Conservation (phyloP, 1,140 invertebrate species). For the Drosophila willistoni region DNA sequence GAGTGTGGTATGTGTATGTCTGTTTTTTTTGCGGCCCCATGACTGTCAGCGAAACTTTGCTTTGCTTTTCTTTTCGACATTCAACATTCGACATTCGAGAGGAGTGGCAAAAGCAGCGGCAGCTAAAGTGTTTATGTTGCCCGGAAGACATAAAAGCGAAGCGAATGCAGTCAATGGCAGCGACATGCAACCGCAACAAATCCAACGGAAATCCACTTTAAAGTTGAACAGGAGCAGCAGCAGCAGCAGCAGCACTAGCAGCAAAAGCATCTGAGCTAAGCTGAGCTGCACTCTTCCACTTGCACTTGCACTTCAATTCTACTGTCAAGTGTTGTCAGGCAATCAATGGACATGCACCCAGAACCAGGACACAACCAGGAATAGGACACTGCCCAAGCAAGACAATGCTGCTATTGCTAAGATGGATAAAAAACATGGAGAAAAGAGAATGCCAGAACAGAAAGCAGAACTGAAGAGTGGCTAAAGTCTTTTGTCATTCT, state of each 20-base stretch:
- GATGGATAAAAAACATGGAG: background rate
- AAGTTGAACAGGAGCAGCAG: conserved; percentile 55
- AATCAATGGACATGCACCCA: conserved; percentile 70
- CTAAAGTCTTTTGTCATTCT: conserved; percentile 14
- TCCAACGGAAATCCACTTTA: conserved; percentile 80
- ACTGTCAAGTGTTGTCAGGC: conserved; percentile 73
- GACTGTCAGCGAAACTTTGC: conserved; percentile 73
- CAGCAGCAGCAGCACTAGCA: conserved; percentile 23
- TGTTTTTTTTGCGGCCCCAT: conserved; percentile 49
- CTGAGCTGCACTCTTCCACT: conserved; percentile 26
- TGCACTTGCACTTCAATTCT: conserved; percentile 71
- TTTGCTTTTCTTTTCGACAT: conserved; percentile 35
- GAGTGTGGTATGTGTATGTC: conserved; percentile 46
- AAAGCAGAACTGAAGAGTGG: conserved; percentile 6
- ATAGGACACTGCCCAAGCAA: conserved; percentile 5
- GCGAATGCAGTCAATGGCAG: conserved; percentile 64
- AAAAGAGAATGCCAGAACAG: background rate
- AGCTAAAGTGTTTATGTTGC: conserved; percentile 79
- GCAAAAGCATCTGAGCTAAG: conserved; percentile 19
- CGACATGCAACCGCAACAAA: conserved; percentile 79
- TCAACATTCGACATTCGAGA: conserved; percentile 46
- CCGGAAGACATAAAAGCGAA: conserved; percentile 81
- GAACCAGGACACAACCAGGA: conserved; percentile 61
- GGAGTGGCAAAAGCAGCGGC: conserved; percentile 31
- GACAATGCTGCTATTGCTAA: background rate